A percentile compares a stretch with the other conserved stretches of the same genome.
phyloP scores from a whole-genome alignment of 2,113 vertebrate species.

The human region DNA sequence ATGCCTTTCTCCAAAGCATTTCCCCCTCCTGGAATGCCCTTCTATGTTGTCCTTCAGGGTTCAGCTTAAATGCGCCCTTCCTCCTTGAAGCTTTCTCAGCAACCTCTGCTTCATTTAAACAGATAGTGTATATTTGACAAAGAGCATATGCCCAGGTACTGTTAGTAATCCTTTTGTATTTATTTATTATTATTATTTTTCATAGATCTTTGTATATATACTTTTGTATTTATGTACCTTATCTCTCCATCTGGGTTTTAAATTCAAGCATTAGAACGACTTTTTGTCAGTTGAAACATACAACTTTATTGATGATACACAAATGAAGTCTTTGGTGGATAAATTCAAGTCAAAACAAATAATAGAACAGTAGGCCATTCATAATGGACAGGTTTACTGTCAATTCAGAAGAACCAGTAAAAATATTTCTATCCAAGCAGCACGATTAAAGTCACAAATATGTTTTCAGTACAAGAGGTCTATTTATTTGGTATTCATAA shows the following conservation, averaged over 20 bases:
- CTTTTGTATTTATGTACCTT: neutral
- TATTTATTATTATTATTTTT: neutral
- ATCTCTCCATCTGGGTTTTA: constrained; percentile 26
- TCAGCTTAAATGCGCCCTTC: neutral
- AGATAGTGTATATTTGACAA: constrained; percentile 19
- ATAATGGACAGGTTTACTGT: constrained; percentile 44
- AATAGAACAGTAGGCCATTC: constrained; percentile 59
- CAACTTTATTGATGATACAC: constrained; percentile 74
- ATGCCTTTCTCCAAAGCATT: neutral
- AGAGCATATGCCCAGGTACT: neutral
- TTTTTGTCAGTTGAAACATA: constrained; percentile 55
- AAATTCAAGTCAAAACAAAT: constrained; percentile 74
- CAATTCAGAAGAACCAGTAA: constrained; percentile 63
- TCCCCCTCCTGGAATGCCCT: neutral
- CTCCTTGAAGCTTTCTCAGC: constrained; percentile 16
- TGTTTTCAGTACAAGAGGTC: constrained; percentile 65
- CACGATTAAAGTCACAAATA: constrained; percentile 61
- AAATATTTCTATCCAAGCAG: constrained; percentile 67
- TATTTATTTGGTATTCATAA: constrained; percentile 76
- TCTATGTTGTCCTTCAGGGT: neutral
- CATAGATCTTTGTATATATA: neutral
- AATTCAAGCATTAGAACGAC: constrained; percentile 32
- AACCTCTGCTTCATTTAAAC: constrained; percentile 32
- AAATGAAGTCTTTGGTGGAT: constrained; percentile 74
- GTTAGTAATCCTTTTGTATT: constrained; percentile 13